A percentile compares a stretch with the other conserved stretches of the same genome.
phyloP scores from a whole-genome alignment of 2,888 invertebrate genomes.

The Acronicta leporina region DNA sequence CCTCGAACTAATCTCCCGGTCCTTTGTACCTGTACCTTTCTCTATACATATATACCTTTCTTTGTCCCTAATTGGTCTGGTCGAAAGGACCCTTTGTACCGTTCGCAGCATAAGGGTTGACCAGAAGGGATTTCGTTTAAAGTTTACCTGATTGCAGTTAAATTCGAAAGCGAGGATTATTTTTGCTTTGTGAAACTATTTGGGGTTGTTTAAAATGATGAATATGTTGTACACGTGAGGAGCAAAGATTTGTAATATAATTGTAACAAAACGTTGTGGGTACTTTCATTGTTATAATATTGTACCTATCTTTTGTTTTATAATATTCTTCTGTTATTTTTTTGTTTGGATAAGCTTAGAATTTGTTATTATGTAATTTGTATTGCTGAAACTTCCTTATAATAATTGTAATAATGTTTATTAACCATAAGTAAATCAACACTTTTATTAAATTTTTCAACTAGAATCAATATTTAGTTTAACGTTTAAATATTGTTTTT shows the following conservation, averaged over 20 bases:
- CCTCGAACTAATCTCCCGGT: constrained; percentile 57
- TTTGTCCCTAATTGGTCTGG: constrained; percentile 57
- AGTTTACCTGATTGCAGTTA: constrained; percentile 52
- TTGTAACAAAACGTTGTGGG: too few species aligned
- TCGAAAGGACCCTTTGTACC: constrained; percentile 49
- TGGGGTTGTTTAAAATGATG: not conserved
- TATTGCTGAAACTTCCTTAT: too few species aligned
- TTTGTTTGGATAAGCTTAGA: too few species aligned
- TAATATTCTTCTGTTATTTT: too few species aligned
- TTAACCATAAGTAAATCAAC: too few species aligned
- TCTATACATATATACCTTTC: constrained; percentile 23
- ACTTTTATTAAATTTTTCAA: too few species aligned
- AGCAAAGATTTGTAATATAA: not conserved
- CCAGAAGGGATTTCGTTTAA: constrained; percentile 44
- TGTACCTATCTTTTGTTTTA: not conserved
- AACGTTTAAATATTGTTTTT: too few species aligned
- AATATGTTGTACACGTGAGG: constrained; percentile 2
- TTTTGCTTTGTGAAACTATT: constrained; percentile 17
- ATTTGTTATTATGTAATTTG: too few species aligned
- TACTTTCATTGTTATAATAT: too few species aligned
- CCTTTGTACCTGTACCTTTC: constrained; percentile 47
- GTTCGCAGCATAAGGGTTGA: constrained; percentile 50
- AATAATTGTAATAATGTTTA: too few species aligned
- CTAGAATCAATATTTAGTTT: too few species aligned
- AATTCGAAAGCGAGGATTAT: constrained; percentile 45